Base-by-base conservation (phyloP, 2,888 invertebrate species). In the Hirtodrosophila cameraria region DNA sequence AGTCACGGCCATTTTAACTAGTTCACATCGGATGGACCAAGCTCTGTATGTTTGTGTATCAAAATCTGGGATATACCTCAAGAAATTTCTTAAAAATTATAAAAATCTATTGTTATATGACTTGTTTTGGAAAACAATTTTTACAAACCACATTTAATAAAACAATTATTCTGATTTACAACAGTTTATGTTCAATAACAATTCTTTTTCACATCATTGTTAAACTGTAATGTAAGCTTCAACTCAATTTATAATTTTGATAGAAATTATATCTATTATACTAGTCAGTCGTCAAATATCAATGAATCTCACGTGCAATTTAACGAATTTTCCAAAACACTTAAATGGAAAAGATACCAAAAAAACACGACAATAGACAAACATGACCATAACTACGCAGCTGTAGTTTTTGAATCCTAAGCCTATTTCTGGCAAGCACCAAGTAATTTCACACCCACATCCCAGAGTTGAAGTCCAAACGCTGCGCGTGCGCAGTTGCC, bases 401-500 rank as follows among this genome's bases (percentile, higher is more conserved):
- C 48, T 42, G 50, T 18, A 31, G 50, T 28, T 16, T 11, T 48
- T 23, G 31, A 48, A 11, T 33, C 35, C 48, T 27, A 60, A 70
- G 68, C 43, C 69, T 64, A 70, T 69, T 83, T 72, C 30, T 12
- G 30, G 7, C 16, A 50, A 57, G 50, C 35, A 45, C 33, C 52
- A 58, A 54, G 53, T 72, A 72, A 63, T 64, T 64, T 57, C 60
- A 75, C 50, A 69, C 54, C 52, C 66, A 45, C 39, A 48, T 42
- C 35, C 25, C 36, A 43, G 43, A 31, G 35, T 33, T 41, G 31
- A 25, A 48, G 43, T 39, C 38, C 27, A 54, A 46, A 49, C 27
- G 72, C 43, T 86, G 88, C 86, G 87, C 88, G 78, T 81, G 86
- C 88, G 85, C 79, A 72, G 64, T 67, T 64, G 73, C 73, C 75